Percentiles rank a stretch among this genome's conserved stretches.
phyloP scores from a whole-genome alignment of 2,888 invertebrate genomes.

The Tanypteryx hageni region DNA sequence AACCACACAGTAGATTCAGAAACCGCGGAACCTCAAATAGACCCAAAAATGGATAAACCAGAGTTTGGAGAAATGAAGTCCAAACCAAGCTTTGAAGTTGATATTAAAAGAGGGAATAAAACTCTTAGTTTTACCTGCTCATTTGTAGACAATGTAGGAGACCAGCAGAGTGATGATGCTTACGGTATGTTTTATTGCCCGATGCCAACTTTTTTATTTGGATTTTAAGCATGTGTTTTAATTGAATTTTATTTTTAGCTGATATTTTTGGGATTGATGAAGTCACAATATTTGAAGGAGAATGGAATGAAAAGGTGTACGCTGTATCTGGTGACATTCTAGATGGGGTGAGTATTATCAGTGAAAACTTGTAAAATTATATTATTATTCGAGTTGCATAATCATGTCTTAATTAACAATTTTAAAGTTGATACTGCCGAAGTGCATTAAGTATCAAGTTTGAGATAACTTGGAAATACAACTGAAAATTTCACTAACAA shows the following conservation, averaged over 20 bases:
- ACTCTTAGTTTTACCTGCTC: constrained; percentile 92
- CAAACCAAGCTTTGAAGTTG: constrained; percentile 93
- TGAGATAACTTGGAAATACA: too few relatives aligned
- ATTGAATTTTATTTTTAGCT: constrained; percentile 78
- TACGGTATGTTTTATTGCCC: constrained; percentile 79
- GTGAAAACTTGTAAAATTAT: neutral
- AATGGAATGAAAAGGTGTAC: constrained; percentile 91
- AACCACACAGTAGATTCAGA: constrained; percentile 96
- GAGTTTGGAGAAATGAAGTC: constrained; percentile 91
- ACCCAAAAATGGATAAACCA: constrained; percentile 82
- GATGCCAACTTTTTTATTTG: neutral
- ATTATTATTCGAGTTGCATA: neutral
- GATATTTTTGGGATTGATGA: constrained; percentile 96
- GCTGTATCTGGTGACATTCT: constrained; percentile 95
- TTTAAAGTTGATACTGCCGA: too few relatives aligned
- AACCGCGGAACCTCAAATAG: constrained; percentile 80
- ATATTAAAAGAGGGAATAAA: constrained; percentile 86
- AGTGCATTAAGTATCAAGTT: too few relatives aligned
- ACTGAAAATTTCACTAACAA: too few relatives aligned
- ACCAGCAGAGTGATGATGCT: constrained; percentile 82
- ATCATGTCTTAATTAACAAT: neutral
- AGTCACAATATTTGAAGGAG: constrained; percentile 91
- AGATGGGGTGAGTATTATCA: constrained; percentile 86
- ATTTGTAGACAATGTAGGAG: constrained; percentile 78
- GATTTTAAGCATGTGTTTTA: neutral